Percentiles rank a stretch among this genome's conserved stretches.
Conservation (phyloP, 2,113 vertebrate species). For the Clarias macrocephalus region DNA sequence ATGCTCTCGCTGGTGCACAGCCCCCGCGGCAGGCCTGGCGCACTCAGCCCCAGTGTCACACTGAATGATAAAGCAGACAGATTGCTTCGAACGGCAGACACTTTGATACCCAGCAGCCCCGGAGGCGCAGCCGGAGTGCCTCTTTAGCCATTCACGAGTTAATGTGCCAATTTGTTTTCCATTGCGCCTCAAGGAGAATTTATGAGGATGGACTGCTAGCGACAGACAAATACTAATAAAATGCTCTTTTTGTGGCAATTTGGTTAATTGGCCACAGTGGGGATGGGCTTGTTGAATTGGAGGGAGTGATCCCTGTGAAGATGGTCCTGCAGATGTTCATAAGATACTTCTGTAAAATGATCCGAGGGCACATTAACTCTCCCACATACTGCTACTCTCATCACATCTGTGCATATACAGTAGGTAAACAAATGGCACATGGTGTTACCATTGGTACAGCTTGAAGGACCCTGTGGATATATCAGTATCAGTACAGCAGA, state of each 20-base stretch:
- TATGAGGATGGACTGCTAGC: constrained; percentile 79
- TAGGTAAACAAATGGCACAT: constrained; percentile 30
- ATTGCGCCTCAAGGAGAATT: constrained; percentile 83
- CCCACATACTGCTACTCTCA: constrained; percentile 34
- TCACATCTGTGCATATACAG: not conserved
- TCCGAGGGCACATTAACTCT: constrained; percentile 40
- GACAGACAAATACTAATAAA: constrained; percentile 94
- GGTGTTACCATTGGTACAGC: not conserved
- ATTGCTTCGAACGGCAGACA: constrained; percentile 84
- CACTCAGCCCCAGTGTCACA: constrained; percentile 67
- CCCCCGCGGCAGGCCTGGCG: constrained; percentile 64
- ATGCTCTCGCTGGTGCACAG: constrained; percentile 68
- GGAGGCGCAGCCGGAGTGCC: constrained; percentile 71
- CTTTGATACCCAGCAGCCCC: constrained; percentile 76
- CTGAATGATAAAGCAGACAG: constrained; percentile 82
- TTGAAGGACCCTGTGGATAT: not conserved
- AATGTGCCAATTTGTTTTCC: constrained; percentile 84
- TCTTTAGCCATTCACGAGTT: constrained; percentile 78
- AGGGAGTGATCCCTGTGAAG: constrained; percentile 63
- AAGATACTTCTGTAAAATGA: constrained; percentile 50
- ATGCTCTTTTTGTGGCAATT: constrained; percentile 89
- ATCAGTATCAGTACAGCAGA: not conserved
- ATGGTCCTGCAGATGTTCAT: constrained; percentile 75
- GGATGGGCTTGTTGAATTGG: constrained; percentile 68
- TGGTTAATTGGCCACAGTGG: constrained; percentile 94